Evolutionary conservation across 2,888 invertebrate genomes (phyloP).

Genomic region (Pachliopta kotzebuea): DNA sequence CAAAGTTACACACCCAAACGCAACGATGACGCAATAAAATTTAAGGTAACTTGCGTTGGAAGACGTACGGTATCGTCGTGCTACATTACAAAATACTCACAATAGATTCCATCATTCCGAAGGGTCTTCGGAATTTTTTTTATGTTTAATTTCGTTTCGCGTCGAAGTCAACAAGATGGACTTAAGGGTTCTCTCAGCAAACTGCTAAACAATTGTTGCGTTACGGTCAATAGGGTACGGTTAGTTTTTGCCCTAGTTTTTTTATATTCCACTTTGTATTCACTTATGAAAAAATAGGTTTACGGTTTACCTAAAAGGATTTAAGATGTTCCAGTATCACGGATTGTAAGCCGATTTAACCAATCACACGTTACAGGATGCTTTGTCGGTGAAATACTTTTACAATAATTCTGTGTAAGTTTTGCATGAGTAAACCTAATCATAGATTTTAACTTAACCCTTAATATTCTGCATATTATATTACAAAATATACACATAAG

Average conservation of each 20-base stretch:
- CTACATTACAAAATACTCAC: conserved; percentile 78
- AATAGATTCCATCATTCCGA: conserved; percentile 71
- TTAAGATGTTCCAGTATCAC: conserved; percentile 30
- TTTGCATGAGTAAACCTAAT: too few relatives aligned
- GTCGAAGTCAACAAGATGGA: conserved; percentile 76
- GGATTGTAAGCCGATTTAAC: conserved; percentile 45
- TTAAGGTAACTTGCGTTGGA: conserved; percentile 47
- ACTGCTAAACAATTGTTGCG: conserved; percentile 78
- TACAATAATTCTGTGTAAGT: not conserved
- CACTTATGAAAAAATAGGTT: conserved; percentile 58
- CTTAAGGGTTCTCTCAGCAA: conserved; percentile 67
- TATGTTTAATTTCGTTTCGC: conserved; percentile 61
- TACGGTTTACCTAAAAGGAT: conserved; percentile 51
- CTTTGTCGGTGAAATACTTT: not conserved
- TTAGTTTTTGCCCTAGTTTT: conserved; percentile 58
- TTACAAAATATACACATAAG: too few relatives aligned
- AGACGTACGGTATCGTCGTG: conserved; percentile 63
- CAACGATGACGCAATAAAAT: conserved; percentile 33
- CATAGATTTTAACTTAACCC: too few relatives aligned
- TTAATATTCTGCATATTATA: too few relatives aligned
- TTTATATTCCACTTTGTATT: conserved; percentile 43
- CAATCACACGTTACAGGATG: conserved; percentile 3
- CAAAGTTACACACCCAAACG: conserved; percentile 38
- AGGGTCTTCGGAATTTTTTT: conserved; percentile 58
- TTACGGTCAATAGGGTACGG: conserved; percentile 75